Evolutionary conservation across 2,797 vertebrate species (phyloP), one percentile per base, ranked within the genome.

Genomic region (Alca torda): DNA sequence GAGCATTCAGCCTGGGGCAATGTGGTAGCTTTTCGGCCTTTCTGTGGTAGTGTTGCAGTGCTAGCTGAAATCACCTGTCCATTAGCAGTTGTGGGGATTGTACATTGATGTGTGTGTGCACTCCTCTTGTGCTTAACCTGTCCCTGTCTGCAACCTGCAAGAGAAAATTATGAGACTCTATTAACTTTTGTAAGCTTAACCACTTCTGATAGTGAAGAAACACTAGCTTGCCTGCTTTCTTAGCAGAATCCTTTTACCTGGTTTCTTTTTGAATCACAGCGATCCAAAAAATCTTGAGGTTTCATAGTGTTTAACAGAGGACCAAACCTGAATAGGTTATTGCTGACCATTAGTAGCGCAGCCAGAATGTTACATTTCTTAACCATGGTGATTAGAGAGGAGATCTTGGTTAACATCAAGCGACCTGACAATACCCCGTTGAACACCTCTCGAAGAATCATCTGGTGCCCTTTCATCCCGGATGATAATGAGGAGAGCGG

Each of bases 391-490:
- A 95, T 65, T 97, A 99, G 99, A 97, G 99, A 99, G 96, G 99
- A 99, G 97, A 98, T 99, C 61, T 91, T 99, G 75, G 98, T 99
- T 92, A 98, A 99, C 86, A 98, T 99, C 90, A 99, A 97, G 68
- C 97, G 99, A 45, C 98, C 99, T 51, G 99, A 99, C 20, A 98
- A 98, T 26, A 99, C 98, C 1, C 98, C 98, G 0, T 96, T 99
- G 90, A 99, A 99, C 96, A 99, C 98, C 53, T 98, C 99, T 91
- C 98, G 99, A 26, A 99, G 99, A 57, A 99, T 99, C 93, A 99
- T 99, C 95, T 99, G 99, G 99, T 99, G 99, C 80, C 99, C 99
- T 11, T 99, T 99, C 96, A 99, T 99, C 95, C 98, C 98, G 0
- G 99, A 99, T 19, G 99, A 99, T 78, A 99, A 96, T 6, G 99